Conservation (phyloP, 2,888 invertebrate genomes). For the Athalia rosae region DNA sequence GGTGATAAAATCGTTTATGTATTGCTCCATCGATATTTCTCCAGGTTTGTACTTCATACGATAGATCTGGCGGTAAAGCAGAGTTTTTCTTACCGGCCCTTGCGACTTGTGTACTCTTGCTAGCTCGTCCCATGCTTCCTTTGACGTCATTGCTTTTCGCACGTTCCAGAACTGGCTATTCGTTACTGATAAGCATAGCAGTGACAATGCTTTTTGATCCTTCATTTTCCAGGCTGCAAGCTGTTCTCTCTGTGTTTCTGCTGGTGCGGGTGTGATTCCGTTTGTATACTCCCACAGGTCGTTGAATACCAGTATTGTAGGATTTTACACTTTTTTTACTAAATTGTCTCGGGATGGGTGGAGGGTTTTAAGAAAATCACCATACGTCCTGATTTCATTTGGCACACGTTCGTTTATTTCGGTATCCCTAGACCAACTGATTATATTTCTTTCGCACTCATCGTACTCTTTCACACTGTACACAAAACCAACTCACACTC, state of each 20-base stretch:
- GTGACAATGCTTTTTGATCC: conserved; percentile 50
- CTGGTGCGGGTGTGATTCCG: conserved; percentile 42
- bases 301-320: conserved; percentile 49
- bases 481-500: too few species aligned
- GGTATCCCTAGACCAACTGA: too few species aligned
- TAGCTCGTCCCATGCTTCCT: conserved; percentile 46
- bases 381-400: too few species aligned
- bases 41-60: conserved; percentile 49
- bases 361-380: too few species aligned
- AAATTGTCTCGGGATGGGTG: too few species aligned
- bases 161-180: conserved; percentile 42
- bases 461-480: too few species aligned
- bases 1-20: conserved; percentile 48
- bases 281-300: conserved; percentile 50
- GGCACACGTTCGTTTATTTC: too few species aligned
- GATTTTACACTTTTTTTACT: too few species aligned
- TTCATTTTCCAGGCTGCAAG: conserved; percentile 28
- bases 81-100: conserved; percentile 54
- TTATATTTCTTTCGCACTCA: too few species aligned
- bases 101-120: conserved; percentile 48
- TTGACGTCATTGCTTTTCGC: conserved; percentile 16
- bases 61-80: conserved; percentile 51
- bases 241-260: conserved; percentile 38
- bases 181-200: conserved; percentile 49
- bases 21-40: conserved; percentile 48